Percentiles rank a stretch among this genome's conserved stretches.
Evolutionary conservation across 2,888 invertebrate species (phyloP).

Genomic region (Melinaea menophilus): DNA sequence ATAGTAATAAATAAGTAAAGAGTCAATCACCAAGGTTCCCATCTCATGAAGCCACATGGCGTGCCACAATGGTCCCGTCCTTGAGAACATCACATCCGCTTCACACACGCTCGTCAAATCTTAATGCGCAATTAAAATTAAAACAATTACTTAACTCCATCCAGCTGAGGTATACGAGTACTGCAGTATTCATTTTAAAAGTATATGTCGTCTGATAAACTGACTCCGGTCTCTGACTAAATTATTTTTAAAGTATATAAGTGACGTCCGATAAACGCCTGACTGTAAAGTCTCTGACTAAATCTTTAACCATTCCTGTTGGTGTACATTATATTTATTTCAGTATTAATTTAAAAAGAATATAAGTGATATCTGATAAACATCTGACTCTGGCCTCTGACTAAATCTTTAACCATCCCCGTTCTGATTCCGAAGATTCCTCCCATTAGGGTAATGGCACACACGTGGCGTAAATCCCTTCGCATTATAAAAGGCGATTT

Average conservation of each 20-base stretch:
- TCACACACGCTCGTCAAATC: constrained; percentile 57
- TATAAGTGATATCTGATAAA: background rate
- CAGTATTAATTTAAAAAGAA: no score
- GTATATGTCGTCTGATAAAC: no score
- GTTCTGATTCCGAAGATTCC: constrained; percentile 49
- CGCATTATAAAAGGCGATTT: constrained; percentile 71
- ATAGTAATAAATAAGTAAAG: background rate
- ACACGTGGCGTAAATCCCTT: constrained; percentile 76
- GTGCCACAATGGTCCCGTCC: constrained; percentile 65
- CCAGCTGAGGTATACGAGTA: no score
- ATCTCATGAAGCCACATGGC: constrained; percentile 30
- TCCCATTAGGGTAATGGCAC: constrained; percentile 70
- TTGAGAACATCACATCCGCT: constrained; percentile 72
- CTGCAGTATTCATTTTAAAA: no score
- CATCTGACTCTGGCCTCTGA: constrained; percentile 16
- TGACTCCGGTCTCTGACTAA: no score
- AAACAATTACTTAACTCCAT: constrained; percentile 9
- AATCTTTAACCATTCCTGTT: no score
- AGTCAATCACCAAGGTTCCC: constrained; percentile 4
- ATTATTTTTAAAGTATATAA: no score
- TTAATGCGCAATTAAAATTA: constrained; percentile 36
- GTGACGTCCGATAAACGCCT: no score
- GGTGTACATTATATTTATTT: no score
- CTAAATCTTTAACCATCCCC: constrained; percentile 10
- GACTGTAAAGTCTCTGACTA: no score